Conservation (phyloP, 2,113 vertebrate genomes). For the Salvelinus namaycush region DNA sequence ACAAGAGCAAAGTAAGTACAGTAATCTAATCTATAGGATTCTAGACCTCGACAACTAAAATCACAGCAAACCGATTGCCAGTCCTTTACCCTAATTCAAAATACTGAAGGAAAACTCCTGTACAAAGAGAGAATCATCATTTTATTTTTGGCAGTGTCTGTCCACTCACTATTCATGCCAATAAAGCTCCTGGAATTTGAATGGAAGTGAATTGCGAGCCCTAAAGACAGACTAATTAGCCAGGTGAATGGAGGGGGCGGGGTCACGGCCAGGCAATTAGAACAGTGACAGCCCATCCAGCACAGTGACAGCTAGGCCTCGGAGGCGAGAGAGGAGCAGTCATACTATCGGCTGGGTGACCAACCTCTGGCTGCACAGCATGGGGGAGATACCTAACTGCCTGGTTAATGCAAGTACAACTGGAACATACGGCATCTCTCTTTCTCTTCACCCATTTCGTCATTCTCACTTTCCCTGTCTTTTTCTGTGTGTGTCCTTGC, state of each 20-base stretch:
- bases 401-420: background rate
- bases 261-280: conserved; percentile 4
- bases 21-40: background rate
- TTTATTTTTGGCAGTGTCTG: background rate
- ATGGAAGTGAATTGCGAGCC: background rate
- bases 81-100: background rate
- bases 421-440: background rate
- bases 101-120: background rate
- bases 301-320: background rate
- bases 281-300: background rate
- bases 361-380: background rate
- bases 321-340: background rate
- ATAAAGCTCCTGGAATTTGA: background rate
- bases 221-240: conserved; percentile 1
- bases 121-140: background rate
- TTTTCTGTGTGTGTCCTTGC: background rate
- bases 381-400: background rate
- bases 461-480: background rate
- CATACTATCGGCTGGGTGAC: background rate
- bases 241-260: background rate
- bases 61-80: background rate
- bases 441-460: background rate
- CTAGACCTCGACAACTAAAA: background rate
- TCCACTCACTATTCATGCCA: background rate
- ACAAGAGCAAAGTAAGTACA: background rate